Evolutionary conservation across 2,113 vertebrate genomes (phyloP), one percentile per base, ranked within the genome.

Genomic region (Lasiurus borealis): DNA sequence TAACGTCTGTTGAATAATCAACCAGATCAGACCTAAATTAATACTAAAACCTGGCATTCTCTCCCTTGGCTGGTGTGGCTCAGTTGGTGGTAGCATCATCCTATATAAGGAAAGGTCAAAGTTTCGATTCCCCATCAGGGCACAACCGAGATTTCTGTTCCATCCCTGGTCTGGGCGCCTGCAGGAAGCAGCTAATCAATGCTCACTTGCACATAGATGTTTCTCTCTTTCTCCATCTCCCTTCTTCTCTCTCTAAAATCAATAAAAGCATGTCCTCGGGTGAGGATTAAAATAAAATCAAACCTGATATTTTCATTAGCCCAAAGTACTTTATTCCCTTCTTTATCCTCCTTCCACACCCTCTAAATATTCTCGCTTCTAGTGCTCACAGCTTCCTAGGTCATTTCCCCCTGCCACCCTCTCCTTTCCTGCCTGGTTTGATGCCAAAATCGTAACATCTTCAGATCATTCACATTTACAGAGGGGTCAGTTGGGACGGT

Each of bases 371-470:
- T 48, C 54, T 75, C 80, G 50, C 16, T 76, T 64, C 85, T 46
- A 12, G 15, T 34, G 59, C n/a, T 46, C 46, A 73, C 2, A 3
- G 46, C n/a, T 94, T 93, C 66, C 76, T 77, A 3, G 11, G 31
- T n/a, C n/a, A 69, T 40, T 34, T 83, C 50, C 25, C 34, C 19
- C 18, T 14, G 31, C 46, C 34, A 85, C 11, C 25, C 0, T 54
- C 21, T 68, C 81, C 69, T 13, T 75, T 71, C 46, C 66, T 68
- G 52, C 23, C 57, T 36, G 2, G 66, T 78, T 91, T 85, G 52
- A 86, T 72, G 52, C 52, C 80, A 31, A 84, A 57, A 93, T 72
- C 75, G 34, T 23, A 87, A 91, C 85, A 71, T n/a, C 54, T 84
- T 21, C 12, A 46, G 40, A 23, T 90, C 36, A 80, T 11, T 44